phyloP scores from a whole-genome alignment of 1,140 invertebrate species.

The Zaprionus africanus region DNA sequence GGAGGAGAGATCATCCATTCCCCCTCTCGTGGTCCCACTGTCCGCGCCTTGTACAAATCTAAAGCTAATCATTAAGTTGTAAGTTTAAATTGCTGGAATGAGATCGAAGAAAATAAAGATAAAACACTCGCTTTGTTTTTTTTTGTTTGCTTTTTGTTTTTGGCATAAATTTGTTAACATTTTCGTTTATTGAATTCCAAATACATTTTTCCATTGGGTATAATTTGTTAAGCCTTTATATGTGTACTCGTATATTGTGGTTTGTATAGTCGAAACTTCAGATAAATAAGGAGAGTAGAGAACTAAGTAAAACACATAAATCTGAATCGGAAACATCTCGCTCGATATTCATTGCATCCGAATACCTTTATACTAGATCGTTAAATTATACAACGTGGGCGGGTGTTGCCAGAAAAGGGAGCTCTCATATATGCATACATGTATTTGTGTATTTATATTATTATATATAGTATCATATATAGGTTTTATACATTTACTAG shows the following conservation, averaged over 20 bases:
- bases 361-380: slow-evolving; percentile 41
- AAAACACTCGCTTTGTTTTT: neutral
- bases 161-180: slow-evolving; percentile 73
- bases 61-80: slow-evolving; percentile 71
- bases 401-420: slow-evolving; percentile 80
- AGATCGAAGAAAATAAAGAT: slow-evolving; percentile 8
- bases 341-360: slow-evolving; percentile 32
- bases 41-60: slow-evolving; percentile 69
- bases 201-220: slow-evolving; percentile 67
- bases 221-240: slow-evolving; percentile 60
- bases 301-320: slow-evolving; percentile 14
- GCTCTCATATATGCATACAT: slow-evolving; percentile 31
- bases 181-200: slow-evolving; percentile 81
- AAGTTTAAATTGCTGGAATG: slow-evolving; percentile 52
- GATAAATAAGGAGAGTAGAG: neutral
- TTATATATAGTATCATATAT: slow-evolving; percentile 30
- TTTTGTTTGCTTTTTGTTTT: slow-evolving; percentile 32
- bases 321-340: slow-evolving; percentile 13
- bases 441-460: slow-evolving; percentile 30
- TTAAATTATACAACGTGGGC: slow-evolving; percentile 76
- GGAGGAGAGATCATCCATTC: neutral
- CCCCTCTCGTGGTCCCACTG: slow-evolving; percentile 6
- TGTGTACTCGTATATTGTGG: slow-evolving; percentile 44
- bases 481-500: slow-evolving; percentile 54
- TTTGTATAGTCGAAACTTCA: slow-evolving; percentile 41